phyloP scores from a whole-genome alignment of 2,113 vertebrate genomes.

The Cyprinodon tularosa region DNA sequence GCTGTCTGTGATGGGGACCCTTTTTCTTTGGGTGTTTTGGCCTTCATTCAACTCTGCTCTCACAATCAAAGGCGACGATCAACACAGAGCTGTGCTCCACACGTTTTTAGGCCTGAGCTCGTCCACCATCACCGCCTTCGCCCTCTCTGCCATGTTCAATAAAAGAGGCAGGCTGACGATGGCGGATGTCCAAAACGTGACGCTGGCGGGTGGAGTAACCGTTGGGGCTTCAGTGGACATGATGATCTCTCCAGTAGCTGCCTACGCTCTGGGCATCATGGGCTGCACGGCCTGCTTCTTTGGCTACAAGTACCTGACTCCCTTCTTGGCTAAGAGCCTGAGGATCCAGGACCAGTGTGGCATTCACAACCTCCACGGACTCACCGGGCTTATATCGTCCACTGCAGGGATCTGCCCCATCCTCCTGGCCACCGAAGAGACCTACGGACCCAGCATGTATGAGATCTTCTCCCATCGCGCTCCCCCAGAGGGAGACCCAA shows the following conservation, averaged over 20 bases:
- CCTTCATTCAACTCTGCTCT: conserved; percentile 83
- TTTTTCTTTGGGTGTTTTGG: conserved; percentile 89
- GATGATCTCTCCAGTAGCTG: conserved; percentile 75
- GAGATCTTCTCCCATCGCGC: conserved; percentile 58
- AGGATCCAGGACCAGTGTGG: conserved; percentile 83
- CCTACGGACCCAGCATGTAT: conserved; percentile 67
- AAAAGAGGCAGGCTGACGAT: conserved; percentile 80
- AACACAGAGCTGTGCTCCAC: conserved; percentile 82
- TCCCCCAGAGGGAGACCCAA: conserved; percentile 52
- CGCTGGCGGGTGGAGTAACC: conserved; percentile 84
- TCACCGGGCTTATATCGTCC: conserved; percentile 81
- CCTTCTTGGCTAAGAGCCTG: conserved; percentile 70
- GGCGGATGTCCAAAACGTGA: conserved; percentile 85
- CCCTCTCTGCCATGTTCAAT: conserved; percentile 78
- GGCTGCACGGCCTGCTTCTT: conserved; percentile 78
- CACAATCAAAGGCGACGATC: conserved; percentile 74
- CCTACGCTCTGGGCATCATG: conserved; percentile 79
- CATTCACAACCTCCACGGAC: conserved; percentile 87
- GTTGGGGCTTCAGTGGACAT: conserved; percentile 82
- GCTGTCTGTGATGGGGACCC: conserved; percentile 76
- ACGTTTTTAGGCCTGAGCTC: conserved; percentile 82
- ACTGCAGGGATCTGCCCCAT: conserved; percentile 75
- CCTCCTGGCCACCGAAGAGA: conserved; percentile 68
- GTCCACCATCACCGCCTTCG: conserved; percentile 74
- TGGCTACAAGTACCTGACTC: conserved; percentile 82